Evolutionary conservation across 2,888 invertebrate genomes (phyloP).

Genomic region (Oscheius sp.): DNA sequence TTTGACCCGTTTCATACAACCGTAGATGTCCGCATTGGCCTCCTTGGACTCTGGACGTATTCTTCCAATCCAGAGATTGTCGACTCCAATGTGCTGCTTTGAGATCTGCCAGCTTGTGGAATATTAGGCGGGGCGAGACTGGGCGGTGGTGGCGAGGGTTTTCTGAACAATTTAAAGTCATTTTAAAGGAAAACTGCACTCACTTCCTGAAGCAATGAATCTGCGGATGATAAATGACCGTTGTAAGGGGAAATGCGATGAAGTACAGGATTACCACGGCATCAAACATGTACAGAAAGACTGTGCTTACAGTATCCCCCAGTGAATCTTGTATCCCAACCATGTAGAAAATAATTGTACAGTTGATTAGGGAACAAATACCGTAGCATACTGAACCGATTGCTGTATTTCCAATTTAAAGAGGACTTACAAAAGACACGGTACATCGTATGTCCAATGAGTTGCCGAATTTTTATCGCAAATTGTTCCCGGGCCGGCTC

Average conservation of each 20-base stretch:
- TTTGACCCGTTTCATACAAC: constrained; percentile 17
- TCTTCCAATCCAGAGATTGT: constrained; percentile 46
- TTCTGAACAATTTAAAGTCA: not conserved
- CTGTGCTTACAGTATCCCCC: constrained; percentile 58
- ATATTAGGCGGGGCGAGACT: constrained; percentile 6
- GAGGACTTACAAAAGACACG: constrained; percentile 53
- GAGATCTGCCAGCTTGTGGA: constrained; percentile 28
- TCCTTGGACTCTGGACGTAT: constrained; percentile 34
- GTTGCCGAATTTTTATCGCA: constrained; percentile 43
- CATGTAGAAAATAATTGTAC: constrained; percentile 69
- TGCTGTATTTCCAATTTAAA: constrained; percentile 13
- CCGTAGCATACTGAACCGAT: constrained; percentile 53
- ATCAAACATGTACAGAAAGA: constrained; percentile 66
- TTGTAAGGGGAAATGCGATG: constrained; percentile 65
- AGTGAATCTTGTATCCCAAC: constrained; percentile 66
- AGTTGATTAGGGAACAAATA: constrained; percentile 58
- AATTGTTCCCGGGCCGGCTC: constrained; percentile 36
- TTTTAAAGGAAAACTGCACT: not conserved
- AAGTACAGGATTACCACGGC: constrained; percentile 65
- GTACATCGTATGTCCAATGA: constrained; percentile 54
- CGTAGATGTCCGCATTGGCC: constrained; percentile 26
- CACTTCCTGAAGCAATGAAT: constrained; percentile 55
- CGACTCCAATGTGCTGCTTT: constrained; percentile 48
- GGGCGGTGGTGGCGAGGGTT: constrained; percentile 5
- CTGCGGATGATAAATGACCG: constrained; percentile 68